Percentiles rank a stretch among this genome's conserved stretches.
These are phyloP conservation scores for Fabriciana adippe DNA, from an alignment of 2,888 invertebrate genomes.

Conservation along the genomic window DNA sequence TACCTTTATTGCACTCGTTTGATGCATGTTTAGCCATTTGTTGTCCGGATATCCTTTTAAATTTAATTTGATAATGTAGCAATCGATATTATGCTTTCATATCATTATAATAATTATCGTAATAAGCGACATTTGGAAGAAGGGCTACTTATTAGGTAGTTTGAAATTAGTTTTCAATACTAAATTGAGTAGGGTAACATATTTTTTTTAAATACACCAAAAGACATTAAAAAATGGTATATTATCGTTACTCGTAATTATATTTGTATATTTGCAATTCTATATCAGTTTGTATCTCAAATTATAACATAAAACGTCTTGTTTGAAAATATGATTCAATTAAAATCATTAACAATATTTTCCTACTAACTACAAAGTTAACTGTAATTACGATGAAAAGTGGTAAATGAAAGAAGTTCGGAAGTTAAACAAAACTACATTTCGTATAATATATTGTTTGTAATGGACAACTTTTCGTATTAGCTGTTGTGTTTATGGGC, in stretches of 20 bases:
- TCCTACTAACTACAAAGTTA: constrained; percentile 20
- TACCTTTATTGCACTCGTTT: constrained; percentile 41
- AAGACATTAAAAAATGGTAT: too few species aligned
- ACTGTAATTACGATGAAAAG: constrained; percentile 34
- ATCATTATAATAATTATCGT: too few species aligned
- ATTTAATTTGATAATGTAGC: background rate
- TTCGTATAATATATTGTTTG: constrained; percentile 67
- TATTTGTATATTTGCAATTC: too few species aligned
- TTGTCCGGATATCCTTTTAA: constrained; percentile 3
- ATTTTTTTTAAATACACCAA: too few species aligned
- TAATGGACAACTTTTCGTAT: constrained; percentile 72
- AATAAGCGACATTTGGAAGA: too few species aligned
- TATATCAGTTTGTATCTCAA: too few species aligned
- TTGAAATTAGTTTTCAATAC: too few species aligned
- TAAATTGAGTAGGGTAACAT: too few species aligned
- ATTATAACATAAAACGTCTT: background rate
- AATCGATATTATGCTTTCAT: background rate
- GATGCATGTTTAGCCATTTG: constrained; percentile 28
- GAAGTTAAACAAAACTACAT: constrained; percentile 38
- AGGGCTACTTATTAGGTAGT: too few species aligned
- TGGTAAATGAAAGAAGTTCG: constrained; percentile 38
- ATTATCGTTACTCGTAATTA: too few species aligned
- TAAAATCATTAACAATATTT: background rate
- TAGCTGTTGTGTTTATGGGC: constrained; percentile 68
- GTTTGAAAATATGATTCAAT: background rate